Conservation (phyloP, 2,797 vertebrate genomes). For the Poecilia wingei region DNA sequence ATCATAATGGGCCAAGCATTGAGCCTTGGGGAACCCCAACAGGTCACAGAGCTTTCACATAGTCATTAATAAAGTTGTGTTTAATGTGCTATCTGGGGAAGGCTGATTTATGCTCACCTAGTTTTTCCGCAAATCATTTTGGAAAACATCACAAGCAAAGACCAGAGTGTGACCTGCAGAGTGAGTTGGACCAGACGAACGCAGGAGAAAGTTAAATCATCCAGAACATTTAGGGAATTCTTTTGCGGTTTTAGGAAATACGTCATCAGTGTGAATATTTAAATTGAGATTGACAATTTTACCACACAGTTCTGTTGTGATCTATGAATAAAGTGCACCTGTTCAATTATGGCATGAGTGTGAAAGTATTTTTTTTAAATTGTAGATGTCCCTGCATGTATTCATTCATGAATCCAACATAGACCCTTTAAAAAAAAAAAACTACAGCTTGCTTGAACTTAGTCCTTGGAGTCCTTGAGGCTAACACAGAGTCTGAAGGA, state of each 20-base stretch:
- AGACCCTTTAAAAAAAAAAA: neutral
- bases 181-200: neutral
- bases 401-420: neutral
- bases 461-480: neutral
- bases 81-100: neutral
- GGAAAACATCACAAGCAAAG: constrained; percentile 2
- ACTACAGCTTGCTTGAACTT: neutral
- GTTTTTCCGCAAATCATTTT: neutral
- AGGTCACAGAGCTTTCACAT: neutral
- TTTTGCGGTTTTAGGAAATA: too few relatives aligned
- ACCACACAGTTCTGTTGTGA: neutral
- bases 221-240: neutral
- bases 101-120: neutral
- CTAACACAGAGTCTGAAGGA: neutral
- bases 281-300: neutral
- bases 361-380: neutral
- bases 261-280: neutral
- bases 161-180: neutral
- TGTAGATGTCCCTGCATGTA: neutral
- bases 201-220: neutral
- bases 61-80: neutral
- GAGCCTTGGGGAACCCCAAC: neutral
- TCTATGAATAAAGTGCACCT: too few relatives aligned
- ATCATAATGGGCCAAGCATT: neutral
- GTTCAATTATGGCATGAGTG: neutral